A percentile compares a stretch with the other conserved stretches of the same genome.
Evolutionary conservation across 2,113 vertebrate genomes (phyloP).

Genomic region (Melozone crissalis): DNA sequence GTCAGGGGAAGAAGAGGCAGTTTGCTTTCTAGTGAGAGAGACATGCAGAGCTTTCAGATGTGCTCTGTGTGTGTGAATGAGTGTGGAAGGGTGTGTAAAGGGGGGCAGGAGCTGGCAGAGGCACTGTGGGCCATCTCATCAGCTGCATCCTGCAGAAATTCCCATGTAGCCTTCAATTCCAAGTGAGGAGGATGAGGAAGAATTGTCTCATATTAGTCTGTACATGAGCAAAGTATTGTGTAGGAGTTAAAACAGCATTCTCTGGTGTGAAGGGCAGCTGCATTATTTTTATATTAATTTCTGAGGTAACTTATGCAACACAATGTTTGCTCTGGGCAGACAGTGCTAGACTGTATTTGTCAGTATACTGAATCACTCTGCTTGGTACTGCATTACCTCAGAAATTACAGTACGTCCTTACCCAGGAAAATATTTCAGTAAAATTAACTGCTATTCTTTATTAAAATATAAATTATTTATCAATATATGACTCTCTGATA

Average conservation of each 20-base stretch:
- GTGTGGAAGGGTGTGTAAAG: not conserved
- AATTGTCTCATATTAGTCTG: not conserved
- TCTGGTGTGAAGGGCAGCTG: not conserved
- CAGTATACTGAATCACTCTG: not conserved
- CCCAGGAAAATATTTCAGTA: not conserved
- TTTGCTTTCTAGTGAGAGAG: not conserved
- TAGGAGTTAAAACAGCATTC: not conserved
- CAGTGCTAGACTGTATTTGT: not conserved
- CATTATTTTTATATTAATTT: constrained; percentile 38
- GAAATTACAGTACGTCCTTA: not conserved
- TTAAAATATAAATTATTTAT: constrained; percentile 40
- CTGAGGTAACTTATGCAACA: not conserved
- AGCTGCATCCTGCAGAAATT: not conserved
- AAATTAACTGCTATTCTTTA: constrained; percentile 14
- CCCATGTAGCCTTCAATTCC: not conserved
- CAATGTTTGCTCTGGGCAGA: not conserved
- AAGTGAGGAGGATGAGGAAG: not conserved
- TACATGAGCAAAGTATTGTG: not conserved
- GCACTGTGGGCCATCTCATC: not conserved
- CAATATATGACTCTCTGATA: not conserved
- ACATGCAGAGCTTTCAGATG: not conserved
- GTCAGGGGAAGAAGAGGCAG: not conserved
- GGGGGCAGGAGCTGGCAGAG: not conserved
- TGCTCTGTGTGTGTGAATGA: not conserved
- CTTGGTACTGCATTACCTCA: not conserved